Conservation (phyloP, 1,140 invertebrate genomes). For the Stratiolaelaps scimitus region DNA sequence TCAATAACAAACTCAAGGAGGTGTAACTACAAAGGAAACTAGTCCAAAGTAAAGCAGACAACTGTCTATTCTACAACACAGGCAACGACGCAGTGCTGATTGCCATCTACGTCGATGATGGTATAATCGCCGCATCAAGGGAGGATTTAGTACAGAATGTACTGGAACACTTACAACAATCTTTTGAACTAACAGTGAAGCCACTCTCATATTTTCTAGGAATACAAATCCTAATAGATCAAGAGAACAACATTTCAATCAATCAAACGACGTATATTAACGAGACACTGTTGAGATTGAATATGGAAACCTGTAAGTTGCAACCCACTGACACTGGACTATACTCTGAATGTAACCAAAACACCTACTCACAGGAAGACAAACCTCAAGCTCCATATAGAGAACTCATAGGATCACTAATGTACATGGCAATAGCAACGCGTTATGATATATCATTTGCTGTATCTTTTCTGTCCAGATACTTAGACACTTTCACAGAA, state of each 20-base stretch:
- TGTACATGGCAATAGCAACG: too few species aligned
- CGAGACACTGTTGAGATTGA: background rate
- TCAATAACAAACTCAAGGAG: too few species aligned
- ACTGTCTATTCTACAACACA: background rate
- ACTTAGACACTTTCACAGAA: background rate
- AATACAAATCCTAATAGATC: background rate
- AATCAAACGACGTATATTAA: background rate
- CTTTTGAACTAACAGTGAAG: slow-evolving; percentile 1
- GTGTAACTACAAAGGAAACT: background rate
- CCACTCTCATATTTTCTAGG: background rate
- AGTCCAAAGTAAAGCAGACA: background rate
- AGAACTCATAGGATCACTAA: too few species aligned
- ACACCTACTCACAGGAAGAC: too few species aligned
- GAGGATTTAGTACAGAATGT: background rate
- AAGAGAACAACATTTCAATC: slow-evolving; percentile 6
- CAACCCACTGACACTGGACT: background rate
- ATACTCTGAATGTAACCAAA: too few species aligned
- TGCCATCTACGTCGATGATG: background rate
- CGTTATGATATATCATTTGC: slow-evolving; percentile 16
- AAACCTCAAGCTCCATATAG: too few species aligned
- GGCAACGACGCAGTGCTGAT: background rate
- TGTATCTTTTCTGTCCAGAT: background rate
- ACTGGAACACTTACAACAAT: background rate
- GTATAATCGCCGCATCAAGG: background rate
- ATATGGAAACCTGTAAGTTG: background rate